Evolutionary conservation across 2,888 invertebrate species (phyloP).

Genomic region (Ennomos quercinarius): DNA sequence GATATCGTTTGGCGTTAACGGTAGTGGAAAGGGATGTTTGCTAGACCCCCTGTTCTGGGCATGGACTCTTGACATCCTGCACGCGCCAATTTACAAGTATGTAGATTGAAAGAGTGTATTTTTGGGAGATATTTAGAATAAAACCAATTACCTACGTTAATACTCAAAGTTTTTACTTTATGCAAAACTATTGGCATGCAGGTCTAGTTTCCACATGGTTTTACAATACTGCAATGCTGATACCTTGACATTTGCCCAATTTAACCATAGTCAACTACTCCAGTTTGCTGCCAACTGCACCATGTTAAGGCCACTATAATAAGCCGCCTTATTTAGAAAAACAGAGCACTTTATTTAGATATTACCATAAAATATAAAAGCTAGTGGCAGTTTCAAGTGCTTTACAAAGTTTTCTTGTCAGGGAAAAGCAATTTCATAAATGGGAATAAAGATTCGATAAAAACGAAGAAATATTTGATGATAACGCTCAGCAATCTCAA

Average conservation of each 20-base stretch:
- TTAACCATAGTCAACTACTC: conserved; percentile 4
- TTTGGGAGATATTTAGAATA: too few species aligned
- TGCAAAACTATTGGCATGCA: too few species aligned
- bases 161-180: too few species aligned
- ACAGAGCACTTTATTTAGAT: conserved; percentile 24
- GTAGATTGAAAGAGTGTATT: too few species aligned
- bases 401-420: conserved; percentile 19
- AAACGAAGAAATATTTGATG: too few species aligned
- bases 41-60: too few species aligned
- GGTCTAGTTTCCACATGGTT: conserved; percentile 4
- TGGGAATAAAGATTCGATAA: background rate
- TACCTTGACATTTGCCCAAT: conserved; percentile 40
- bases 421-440: conserved; percentile 4
- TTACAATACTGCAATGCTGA: conserved; percentile 36
- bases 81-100: too few species aligned
- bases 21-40: too few species aligned
- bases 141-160: too few species aligned
- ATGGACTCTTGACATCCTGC: too few species aligned
- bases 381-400: conserved; percentile 21
- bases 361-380: conserved; percentile 21
- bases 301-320: background rate
- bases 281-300: background rate
- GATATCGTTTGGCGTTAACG: too few species aligned
- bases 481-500: too few species aligned
- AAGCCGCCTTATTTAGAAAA: conserved; percentile 10